Percentiles rank a stretch among this genome's conserved stretches.
Conservation (phyloP, 2,888 invertebrate genomes). For the Vannuccia rotundouncinata region DNA sequence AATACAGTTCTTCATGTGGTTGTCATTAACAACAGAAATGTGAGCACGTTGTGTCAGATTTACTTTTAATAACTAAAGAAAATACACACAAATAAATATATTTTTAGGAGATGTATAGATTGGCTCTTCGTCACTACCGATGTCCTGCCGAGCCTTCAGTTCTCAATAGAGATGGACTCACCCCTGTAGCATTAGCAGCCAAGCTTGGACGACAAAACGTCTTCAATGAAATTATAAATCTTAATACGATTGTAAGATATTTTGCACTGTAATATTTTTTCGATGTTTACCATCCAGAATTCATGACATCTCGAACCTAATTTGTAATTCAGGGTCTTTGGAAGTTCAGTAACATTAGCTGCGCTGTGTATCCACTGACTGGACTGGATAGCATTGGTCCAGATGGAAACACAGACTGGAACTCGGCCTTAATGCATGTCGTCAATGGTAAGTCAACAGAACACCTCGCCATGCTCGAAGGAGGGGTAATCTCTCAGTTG, state of each 20-base stretch:
- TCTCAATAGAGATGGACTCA: conserved; percentile 77
- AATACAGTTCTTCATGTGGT: conserved; percentile 99
- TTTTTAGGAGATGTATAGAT: conserved; percentile 88
- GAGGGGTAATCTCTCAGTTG: conserved; percentile 90
- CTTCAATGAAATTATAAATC: conserved; percentile 93
- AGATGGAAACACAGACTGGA: conserved; percentile 96
- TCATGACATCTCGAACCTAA: not conserved
- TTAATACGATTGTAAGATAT: conserved; percentile 59
- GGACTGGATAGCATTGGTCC: conserved; percentile 89
- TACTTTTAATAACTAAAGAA: not conserved
- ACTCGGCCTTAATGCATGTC: conserved; percentile 92
- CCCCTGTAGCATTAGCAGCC: conserved; percentile 89
- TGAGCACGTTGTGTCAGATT: conserved; percentile 55
- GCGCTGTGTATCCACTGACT: conserved; percentile 91
- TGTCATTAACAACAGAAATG: conserved; percentile 91
- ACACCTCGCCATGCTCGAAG: conserved; percentile 95
- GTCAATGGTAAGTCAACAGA: conserved; percentile 92
- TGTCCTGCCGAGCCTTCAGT: conserved; percentile 85
- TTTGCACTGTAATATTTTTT: conserved; percentile 33
- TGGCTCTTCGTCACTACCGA: conserved; percentile 87
- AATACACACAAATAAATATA: not conserved
- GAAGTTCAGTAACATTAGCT: conserved; percentile 96
- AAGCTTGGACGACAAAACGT: conserved; percentile 90
- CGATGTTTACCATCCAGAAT: not conserved
- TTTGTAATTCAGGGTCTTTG: conserved; percentile 71